Evolutionary conservation across 2,888 invertebrate species (phyloP).

Genomic region (Sphaerophoria taeniata): DNA sequence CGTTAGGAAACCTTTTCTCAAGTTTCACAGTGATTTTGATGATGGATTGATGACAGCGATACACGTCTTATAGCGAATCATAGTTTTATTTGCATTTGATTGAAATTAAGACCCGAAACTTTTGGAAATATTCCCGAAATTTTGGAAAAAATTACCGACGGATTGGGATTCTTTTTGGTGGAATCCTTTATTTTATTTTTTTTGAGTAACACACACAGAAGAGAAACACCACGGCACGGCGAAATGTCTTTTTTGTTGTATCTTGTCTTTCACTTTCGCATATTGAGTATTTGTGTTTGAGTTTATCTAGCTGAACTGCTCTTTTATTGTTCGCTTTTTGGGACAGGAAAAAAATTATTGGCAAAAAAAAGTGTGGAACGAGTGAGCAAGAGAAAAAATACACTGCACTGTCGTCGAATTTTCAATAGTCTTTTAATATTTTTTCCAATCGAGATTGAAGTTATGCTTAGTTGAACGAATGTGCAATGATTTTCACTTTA

Average conservation of each 20-base stretch:
- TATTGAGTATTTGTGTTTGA: slow-evolving; percentile 7
- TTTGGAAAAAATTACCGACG: slow-evolving; percentile 32
- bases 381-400: slow-evolving; percentile 47
- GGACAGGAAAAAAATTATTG: slow-evolving; percentile 59
- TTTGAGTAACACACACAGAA: slow-evolving; percentile 29
- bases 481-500: slow-evolving; percentile 37
- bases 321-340: slow-evolving; percentile 66
- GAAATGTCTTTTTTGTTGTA: slow-evolving; percentile 69
- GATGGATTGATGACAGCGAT: slow-evolving; percentile 7
- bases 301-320: slow-evolving; percentile 45
- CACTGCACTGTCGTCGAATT: slow-evolving; percentile 56
- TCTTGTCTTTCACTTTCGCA: slow-evolving; percentile 56
- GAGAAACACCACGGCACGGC: slow-evolving; percentile 47
- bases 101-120: slow-evolving; percentile 8
- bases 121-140: slow-evolving; percentile 35
- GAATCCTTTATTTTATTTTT: slow-evolving; percentile 57
- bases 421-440: slow-evolving; percentile 25
- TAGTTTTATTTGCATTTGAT: slow-evolving; percentile 38
- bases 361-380: slow-evolving; percentile 61
- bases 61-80: slow-evolving; percentile 35
- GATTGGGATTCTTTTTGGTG: slow-evolving; percentile 38
- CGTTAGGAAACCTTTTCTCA: slow-evolving; percentile 15
- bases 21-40: slow-evolving; percentile 39
- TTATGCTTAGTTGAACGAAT: slow-evolving; percentile 27
- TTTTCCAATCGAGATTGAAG: slow-evolving; percentile 35